These are phyloP conservation scores for Botrylloides violaceus DNA, from an alignment of 23 tunicate genomes.

Conservation along the genomic window DNA sequence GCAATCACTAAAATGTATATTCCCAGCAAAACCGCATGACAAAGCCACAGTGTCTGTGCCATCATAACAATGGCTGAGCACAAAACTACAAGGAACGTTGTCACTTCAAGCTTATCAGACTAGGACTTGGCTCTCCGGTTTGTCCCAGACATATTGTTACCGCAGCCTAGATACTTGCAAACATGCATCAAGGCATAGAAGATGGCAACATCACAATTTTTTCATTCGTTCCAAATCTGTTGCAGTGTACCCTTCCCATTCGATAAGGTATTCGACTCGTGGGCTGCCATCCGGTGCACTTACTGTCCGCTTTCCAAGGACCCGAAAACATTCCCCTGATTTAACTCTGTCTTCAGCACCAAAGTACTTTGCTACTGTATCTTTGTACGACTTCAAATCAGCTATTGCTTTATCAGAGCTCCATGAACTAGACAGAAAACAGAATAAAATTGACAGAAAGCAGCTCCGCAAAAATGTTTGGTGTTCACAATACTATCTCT, in stretches of 20 bases:
- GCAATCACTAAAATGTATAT: no score
- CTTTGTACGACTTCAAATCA: conserved; percentile 4
- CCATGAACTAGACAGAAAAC: background rate
- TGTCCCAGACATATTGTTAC: no score
- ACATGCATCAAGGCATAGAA: background rate
- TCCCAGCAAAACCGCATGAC: no score
- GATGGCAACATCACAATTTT: conserved; percentile 1
- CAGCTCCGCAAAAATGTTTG: no score
- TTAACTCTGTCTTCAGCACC: conserved; percentile 87
- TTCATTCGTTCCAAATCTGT: conserved; percentile 9
- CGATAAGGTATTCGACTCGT: conserved; percentile 64
- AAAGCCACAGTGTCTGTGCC: no score
- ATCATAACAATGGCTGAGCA: no score
- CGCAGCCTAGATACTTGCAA: no score
- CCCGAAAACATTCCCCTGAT: conserved; percentile 67
- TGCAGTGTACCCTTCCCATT: conserved; percentile 91
- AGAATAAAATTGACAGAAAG: background rate
- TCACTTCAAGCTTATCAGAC: no score
- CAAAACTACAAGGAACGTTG: no score
- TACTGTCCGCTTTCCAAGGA: conserved; percentile 58
- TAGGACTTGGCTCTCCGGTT: no score
- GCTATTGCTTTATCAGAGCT: background rate
- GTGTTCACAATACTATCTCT: no score
- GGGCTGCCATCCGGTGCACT: conserved; percentile 10
- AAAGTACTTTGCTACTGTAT: conserved; percentile 65